Percentiles rank a stretch among this genome's conserved stretches.
phyloP scores from a whole-genome alignment of 1,140 invertebrate genomes.

The Drosophila eugracilis region DNA sequence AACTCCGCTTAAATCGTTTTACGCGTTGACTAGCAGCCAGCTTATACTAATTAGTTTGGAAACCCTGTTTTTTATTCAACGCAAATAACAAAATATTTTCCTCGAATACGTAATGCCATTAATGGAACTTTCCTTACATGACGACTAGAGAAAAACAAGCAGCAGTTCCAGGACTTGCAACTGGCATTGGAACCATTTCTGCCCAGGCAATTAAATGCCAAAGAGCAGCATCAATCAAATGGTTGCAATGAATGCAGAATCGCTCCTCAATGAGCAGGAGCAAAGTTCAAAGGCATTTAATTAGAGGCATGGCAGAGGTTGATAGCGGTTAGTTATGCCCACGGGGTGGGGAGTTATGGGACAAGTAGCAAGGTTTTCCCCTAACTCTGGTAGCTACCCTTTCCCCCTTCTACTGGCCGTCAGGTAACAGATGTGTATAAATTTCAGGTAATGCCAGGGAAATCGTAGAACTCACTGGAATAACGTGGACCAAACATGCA shows the following conservation, averaged over 20 bases:
- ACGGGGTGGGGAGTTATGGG: not conserved
- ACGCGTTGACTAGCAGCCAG: too few relatives aligned
- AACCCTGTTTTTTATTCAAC: too few relatives aligned
- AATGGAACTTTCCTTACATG: too few relatives aligned
- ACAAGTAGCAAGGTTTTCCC: conserved; percentile 8
- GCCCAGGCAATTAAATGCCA: conserved; percentile 31
- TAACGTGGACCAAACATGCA: conserved; percentile 71
- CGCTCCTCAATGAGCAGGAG: conserved; percentile 13
- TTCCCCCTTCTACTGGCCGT: not conserved
- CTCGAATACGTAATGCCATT: too few relatives aligned
- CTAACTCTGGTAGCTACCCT: not conserved
- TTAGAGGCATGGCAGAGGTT: conserved; percentile 38
- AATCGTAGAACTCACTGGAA: conserved; percentile 56
- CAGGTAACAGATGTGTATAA: conserved; percentile 51
- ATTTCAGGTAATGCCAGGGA: conserved; percentile 45
- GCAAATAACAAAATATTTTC: too few relatives aligned
- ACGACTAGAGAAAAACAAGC: not conserved
- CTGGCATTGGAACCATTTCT: not conserved
- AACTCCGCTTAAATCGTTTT: too few relatives aligned
- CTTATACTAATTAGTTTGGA: too few relatives aligned
- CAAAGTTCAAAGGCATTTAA: conserved; percentile 51
- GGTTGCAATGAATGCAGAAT: conserved; percentile 27
- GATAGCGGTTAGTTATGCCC: conserved; percentile 35
- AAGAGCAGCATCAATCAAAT: conserved; percentile 35
- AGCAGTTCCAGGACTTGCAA: conserved; percentile 3